Evolutionary conservation across 2,113 vertebrate species (phyloP).

Genomic region (Epinephelus cyanopodus): DNA sequence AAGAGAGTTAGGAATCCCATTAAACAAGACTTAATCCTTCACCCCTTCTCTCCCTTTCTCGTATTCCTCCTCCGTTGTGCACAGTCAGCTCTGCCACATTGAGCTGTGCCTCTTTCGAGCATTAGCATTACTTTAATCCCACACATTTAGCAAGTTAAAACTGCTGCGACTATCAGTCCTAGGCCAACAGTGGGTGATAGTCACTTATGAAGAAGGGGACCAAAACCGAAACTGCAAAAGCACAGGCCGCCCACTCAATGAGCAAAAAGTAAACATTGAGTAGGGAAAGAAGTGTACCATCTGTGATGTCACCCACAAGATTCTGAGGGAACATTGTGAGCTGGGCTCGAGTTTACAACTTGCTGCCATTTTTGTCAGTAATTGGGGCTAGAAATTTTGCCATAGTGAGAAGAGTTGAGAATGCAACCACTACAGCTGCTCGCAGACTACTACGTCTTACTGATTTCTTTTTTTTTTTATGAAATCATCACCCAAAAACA

Average conservation of each 20-base stretch:
- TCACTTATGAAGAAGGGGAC: constrained; percentile 10
- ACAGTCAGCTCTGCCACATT: constrained; percentile 54
- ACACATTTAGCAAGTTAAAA: constrained; percentile 48
- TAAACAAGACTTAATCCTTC: constrained; percentile 71
- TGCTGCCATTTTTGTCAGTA: constrained; percentile 3
- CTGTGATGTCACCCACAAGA: constrained; percentile 23
- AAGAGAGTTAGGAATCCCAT: constrained; percentile 72
- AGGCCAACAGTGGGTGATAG: constrained; percentile 38
- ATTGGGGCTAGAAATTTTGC: background rate
- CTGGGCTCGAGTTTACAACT: background rate
- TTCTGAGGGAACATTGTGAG: constrained; percentile 21
- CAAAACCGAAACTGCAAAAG: constrained; percentile 22
- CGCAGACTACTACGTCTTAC: background rate
- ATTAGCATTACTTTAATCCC: constrained; percentile 56
- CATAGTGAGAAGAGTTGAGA: background rate
- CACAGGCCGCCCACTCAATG: constrained; percentile 10
- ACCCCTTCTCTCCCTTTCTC: constrained; percentile 48
- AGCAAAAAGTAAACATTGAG: constrained; percentile 5
- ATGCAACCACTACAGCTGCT: background rate
- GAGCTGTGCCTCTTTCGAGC: constrained; percentile 20
- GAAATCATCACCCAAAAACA: background rate
- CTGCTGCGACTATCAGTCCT: constrained; percentile 19
- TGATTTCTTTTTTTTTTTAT: background rate
- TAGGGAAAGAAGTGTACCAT: constrained; percentile 12
- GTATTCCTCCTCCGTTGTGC: constrained; percentile 32